A percentile compares a stretch with the other conserved stretches of the same genome.
Conservation (phyloP, 2,113 vertebrate genomes). For the Seriola quinqueradiata region DNA sequence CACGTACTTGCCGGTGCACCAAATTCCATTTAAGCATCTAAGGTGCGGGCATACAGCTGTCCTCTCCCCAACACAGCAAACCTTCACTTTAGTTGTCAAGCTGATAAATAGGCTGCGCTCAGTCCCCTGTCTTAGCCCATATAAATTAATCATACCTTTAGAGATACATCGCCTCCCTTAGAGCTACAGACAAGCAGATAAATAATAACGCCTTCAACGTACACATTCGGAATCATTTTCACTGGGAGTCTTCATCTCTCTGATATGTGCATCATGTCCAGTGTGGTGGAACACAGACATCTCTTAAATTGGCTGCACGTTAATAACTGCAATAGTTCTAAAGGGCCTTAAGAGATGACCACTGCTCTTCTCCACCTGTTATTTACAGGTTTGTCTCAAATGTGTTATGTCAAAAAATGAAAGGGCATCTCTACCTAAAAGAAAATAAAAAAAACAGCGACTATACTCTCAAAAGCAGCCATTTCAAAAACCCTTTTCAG, state of each 20-base stretch:
- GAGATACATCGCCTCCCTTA: conserved; percentile 55
- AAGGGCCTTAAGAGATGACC: not conserved
- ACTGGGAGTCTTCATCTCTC: conserved; percentile 24
- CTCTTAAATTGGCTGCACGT: conserved; percentile 10
- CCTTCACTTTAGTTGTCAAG: conserved; percentile 66
- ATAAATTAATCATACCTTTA: conserved; percentile 69
- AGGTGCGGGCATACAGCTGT: not conserved
- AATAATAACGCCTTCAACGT: conserved; percentile 50
- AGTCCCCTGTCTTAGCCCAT: conserved; percentile 48
- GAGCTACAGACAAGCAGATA: conserved; percentile 53
- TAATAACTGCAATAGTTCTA: conserved; percentile 15
- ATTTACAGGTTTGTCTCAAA: conserved; percentile 14
- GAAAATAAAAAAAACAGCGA: not conserved
- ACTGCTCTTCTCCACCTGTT: conserved; percentile 5
- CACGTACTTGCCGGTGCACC: not conserved
- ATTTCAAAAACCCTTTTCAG: conserved; percentile 13
- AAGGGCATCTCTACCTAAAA: not conserved
- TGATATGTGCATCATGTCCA: conserved; percentile 13
- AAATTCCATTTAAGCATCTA: conserved; percentile 47
- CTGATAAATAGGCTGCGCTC: conserved; percentile 67
- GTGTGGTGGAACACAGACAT: conserved; percentile 9
- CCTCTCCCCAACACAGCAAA: conserved; percentile 14
- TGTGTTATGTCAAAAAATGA: not conserved
- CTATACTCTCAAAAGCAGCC: not conserved
- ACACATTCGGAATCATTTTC: conserved; percentile 26